Conservation (phyloP, 2,888 invertebrate genomes). For the Ceraclea dissimilis region DNA sequence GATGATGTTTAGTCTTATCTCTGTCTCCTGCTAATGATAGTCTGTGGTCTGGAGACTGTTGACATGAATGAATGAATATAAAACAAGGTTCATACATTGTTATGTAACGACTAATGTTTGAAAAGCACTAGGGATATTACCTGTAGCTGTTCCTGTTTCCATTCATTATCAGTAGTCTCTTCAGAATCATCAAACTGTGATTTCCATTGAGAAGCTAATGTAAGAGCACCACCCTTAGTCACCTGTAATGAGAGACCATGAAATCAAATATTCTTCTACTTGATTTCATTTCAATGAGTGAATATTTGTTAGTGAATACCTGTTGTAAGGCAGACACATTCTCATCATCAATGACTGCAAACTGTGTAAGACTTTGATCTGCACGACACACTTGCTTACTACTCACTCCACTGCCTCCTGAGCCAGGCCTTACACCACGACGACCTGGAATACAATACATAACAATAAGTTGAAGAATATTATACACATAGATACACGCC, state of each 20-base stretch:
- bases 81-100: not conserved
- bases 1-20: slow-evolving; percentile 23
- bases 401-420: slow-evolving; percentile 26
- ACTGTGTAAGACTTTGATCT: slow-evolving; percentile 82
- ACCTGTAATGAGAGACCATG: slow-evolving; percentile 47
- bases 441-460: slow-evolving; percentile 16
- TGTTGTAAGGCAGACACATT: slow-evolving; percentile 84
- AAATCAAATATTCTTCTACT: no score
- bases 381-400: slow-evolving; percentile 40
- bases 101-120: no score
- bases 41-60: slow-evolving; percentile 25
- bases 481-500: not conserved
- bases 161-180: slow-evolving; percentile 89
- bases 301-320: slow-evolving; percentile 32
- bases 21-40: slow-evolving; percentile 24
- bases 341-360: slow-evolving; percentile 88
- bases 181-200: slow-evolving; percentile 95
- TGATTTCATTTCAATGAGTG: no score
- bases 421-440: slow-evolving; percentile 23
- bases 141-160: slow-evolving; percentile 70
- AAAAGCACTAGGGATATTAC: slow-evolving; percentile 28
- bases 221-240: slow-evolving; percentile 81
- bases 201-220: slow-evolving; percentile 90
- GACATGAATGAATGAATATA: not conserved
- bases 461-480: not conserved